Base-by-base conservation (phyloP, 2,888 invertebrate species). In the Keiferia lycopersicella region DNA sequence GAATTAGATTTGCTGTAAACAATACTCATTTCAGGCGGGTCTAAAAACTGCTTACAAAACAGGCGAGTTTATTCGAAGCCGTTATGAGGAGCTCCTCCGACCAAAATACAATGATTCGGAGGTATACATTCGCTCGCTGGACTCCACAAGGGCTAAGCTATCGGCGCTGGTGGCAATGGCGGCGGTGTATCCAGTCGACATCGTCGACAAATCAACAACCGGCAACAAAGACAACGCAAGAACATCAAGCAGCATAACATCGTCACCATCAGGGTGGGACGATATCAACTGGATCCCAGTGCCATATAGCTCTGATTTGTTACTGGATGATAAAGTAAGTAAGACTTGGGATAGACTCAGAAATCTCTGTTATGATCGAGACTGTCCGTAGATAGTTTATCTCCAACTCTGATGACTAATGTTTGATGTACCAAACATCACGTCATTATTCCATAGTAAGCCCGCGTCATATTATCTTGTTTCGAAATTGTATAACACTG, bases 101-200 rank as follows among this genome's bases (percentile, higher is more conserved):
- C 69, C 71, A 0, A 62, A 67, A 14, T 86, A 77, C 72, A 83
- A 84, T 68, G 67, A 12, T 1, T 82, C 84, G 0, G 81, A 84
- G 68, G 78, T 85, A 51, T 82, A 79, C 71, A 75, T 85, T 51
- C 73, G 83, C 0, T 79, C 83, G 6, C 82, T 84, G 0, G 84
- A 84, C 69, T 79, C 79, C 22, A 79, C 79, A 0, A 75, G 84
- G 2, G 59, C 81, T 0, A 83, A 84, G 71, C 82, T 82, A 83
- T 79, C 84, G 0, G 70, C 76, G 0, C 72, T 85, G 1, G 20
- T 75, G 0, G 79, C 80, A 0, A 71, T 84, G 77, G 74, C 82
- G 0, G 83, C 78, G 0, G 70, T 81, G 11, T 85, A 74, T 69
- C 79, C 78, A 0, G n/a, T 30, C 30, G 68, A 11, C 34, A 8